phyloP scores from a whole-genome alignment of 2,888 invertebrate species.

The Priocnemis perturbator region DNA sequence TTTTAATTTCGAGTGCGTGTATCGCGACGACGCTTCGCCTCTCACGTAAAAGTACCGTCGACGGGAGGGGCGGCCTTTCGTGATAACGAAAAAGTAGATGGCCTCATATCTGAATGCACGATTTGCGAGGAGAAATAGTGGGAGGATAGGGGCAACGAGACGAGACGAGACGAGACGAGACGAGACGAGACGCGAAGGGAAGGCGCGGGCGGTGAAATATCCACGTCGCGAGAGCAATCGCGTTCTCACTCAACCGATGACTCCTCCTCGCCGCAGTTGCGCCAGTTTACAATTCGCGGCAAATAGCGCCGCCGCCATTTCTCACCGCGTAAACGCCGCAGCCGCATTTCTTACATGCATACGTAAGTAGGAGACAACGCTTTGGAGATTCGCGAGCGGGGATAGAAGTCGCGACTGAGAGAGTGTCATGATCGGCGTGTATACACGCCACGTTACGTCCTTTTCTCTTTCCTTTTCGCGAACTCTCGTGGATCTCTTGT shows the following conservation, averaged over 20 bases:
- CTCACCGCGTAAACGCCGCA: conserved; percentile 30
- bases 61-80: too few species aligned
- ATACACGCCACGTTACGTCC: conserved; percentile 5
- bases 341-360: conserved; percentile 38
- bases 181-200: not conserved
- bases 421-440: conserved; percentile 22
- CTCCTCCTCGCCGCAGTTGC: not conserved
- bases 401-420: not conserved
- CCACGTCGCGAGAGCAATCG: not conserved
- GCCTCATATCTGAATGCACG: not conserved
- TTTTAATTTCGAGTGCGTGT: too few species aligned
- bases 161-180: not conserved
- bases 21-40: too few species aligned
- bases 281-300: conserved; percentile 16
- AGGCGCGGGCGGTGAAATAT: not conserved
- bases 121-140: not conserved
- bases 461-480: conserved; percentile 18
- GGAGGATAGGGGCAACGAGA: not conserved
- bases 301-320: conserved; percentile 27
- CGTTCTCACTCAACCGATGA: conserved; percentile 9
- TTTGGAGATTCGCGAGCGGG: conserved; percentile 16
- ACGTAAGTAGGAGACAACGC: conserved; percentile 27
- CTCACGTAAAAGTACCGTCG: too few species aligned
- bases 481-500: conserved; percentile 35
- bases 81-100: too few species aligned